Percentiles rank a stretch among this genome's conserved stretches.
Conservation (phyloP, 2,888 invertebrate species). For the Lithophane socia region DNA sequence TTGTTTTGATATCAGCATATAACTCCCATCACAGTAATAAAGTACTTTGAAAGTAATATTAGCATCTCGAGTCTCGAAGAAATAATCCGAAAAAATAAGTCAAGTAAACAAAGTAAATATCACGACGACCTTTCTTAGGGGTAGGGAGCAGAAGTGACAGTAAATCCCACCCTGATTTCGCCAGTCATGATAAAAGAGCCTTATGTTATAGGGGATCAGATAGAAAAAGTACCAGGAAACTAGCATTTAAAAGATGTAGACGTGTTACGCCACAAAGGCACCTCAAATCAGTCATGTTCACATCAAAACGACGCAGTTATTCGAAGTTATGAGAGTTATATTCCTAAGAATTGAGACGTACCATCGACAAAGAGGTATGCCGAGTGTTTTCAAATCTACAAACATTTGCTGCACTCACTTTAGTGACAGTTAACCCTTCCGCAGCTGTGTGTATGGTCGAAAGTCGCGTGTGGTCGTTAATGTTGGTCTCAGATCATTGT, state of each 20-base stretch:
- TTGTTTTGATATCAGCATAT: no score
- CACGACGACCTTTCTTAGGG: background rate
- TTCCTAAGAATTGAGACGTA: constrained; percentile 85
- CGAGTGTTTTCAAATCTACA: constrained; percentile 69
- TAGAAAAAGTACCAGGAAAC: constrained; percentile 38
- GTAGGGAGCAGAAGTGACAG: background rate
- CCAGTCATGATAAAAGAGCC: background rate
- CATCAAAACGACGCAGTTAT: constrained; percentile 67
- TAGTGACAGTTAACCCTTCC: constrained; percentile 56
- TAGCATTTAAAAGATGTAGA: constrained; percentile 10
- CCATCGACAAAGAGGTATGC: constrained; percentile 82
- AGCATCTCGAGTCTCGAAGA: background rate
- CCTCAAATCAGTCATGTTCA: constrained; percentile 61
- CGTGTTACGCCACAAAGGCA: constrained; percentile 34
- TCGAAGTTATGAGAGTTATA: constrained; percentile 78
- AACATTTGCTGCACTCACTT: constrained; percentile 42
- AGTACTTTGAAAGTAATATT: background rate
- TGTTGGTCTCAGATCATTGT: constrained; percentile 10
- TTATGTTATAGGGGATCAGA: no score
- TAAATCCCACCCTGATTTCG: background rate
- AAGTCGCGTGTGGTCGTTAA: constrained; percentile 39
- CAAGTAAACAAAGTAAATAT: no score
- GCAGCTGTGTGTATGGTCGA: constrained; percentile 58
- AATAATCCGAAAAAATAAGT: background rate
- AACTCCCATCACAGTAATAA: background rate